phyloP scores from a whole-genome alignment of 2,797 vertebrate genomes.

The Hybognathus amarus region DNA sequence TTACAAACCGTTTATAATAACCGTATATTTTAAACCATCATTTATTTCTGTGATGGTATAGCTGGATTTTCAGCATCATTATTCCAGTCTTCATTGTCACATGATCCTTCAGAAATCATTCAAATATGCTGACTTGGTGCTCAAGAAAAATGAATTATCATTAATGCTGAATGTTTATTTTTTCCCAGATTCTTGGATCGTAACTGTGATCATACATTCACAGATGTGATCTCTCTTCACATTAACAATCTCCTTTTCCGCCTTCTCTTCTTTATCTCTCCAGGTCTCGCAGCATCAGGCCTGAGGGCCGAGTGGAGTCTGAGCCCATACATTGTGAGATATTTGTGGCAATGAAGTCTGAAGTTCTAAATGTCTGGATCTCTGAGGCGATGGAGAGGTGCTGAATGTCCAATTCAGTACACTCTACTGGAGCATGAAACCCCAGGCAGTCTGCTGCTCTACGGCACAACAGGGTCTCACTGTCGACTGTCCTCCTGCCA shows the following conservation, averaged over 20 bases:
- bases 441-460: slow-evolving; percentile 25
- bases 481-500: slow-evolving; percentile 2
- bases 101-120: too few species aligned
- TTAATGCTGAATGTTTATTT: neutral
- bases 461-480: slow-evolving; percentile 49
- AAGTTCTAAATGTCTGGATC: slow-evolving; percentile 11
- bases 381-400: slow-evolving; percentile 30
- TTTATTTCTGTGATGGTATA: too few species aligned
- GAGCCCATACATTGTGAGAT: neutral
- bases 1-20: too few species aligned
- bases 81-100: too few species aligned
- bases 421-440: slow-evolving; percentile 63
- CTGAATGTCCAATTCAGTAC: slow-evolving; percentile 65
- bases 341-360: slow-evolving; percentile 13
- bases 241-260: neutral
- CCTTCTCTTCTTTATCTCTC: neutral
- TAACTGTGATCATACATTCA: neutral
- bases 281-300: neutral
- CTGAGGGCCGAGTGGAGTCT: neutral
- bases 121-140: neutral
- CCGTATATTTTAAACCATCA: too few species aligned
- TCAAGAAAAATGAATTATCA: neutral
- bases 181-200: neutral
- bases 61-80: too few species aligned
- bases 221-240: slow-evolving; percentile 11